phyloP scores from a whole-genome alignment of 2,113 vertebrate genomes.

The Tiliqua scincoides region DNA sequence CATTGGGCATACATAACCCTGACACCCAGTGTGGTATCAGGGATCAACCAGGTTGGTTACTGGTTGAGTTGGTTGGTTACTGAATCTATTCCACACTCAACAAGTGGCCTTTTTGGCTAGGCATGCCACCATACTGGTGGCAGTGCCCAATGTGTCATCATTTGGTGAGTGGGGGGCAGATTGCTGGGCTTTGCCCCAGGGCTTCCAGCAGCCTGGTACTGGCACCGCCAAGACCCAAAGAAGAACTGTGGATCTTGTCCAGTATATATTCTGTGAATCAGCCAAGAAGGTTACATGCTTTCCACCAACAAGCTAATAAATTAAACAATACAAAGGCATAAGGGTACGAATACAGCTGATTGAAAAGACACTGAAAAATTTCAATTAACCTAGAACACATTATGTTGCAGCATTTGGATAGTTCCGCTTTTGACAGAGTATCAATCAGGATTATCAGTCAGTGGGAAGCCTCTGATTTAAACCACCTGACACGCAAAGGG shows the following conservation, averaged over 20 bases:
- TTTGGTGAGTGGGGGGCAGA: too few relatives aligned
- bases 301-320: background rate
- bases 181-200: too few relatives aligned
- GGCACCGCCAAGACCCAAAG: background rate
- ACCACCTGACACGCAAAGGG: slow-evolving; percentile 14
- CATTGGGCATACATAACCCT: too few relatives aligned
- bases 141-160: too few relatives aligned
- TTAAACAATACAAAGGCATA: background rate
- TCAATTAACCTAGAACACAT: slow-evolving; percentile 49
- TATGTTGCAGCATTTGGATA: slow-evolving; percentile 23
- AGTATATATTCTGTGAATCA: background rate
- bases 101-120: too few relatives aligned
- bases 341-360: slow-evolving; percentile 20
- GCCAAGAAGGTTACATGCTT: background rate
- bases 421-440: slow-evolving; percentile 27
- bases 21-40: too few relatives aligned
- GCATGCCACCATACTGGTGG: too few relatives aligned
- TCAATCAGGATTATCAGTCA: slow-evolving; percentile 48
- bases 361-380: slow-evolving; percentile 39
- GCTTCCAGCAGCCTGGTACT: too few relatives aligned
- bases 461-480: slow-evolving; percentile 42
- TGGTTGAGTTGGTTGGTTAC: too few relatives aligned
- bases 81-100: too few relatives aligned
- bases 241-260: background rate
- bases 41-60: too few relatives aligned